Percentiles rank a stretch among this genome's conserved stretches.
Evolutionary conservation across 1,140 invertebrate species (phyloP).

Genomic region (Drosophila mauritiana): DNA sequence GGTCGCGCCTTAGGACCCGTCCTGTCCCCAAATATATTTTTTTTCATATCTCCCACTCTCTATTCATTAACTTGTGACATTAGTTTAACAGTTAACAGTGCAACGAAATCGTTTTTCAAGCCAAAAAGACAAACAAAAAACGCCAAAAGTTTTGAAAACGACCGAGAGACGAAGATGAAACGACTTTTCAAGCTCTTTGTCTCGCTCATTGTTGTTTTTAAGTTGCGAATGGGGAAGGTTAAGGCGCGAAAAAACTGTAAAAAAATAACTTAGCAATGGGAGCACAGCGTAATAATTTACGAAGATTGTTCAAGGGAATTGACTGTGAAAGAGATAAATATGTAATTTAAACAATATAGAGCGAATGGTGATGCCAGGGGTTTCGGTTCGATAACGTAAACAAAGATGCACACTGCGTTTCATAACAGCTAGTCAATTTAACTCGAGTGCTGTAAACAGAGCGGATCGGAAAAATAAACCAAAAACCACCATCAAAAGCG

Average conservation of each 20-base stretch:
- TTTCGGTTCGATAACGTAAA: slow-evolving; percentile 20
- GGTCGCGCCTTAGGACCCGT: slow-evolving; percentile 17
- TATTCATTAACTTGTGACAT: slow-evolving; percentile 37
- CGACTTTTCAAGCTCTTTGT: slow-evolving; percentile 37
- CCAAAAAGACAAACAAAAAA: slow-evolving; percentile 4
- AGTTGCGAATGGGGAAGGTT: slow-evolving; percentile 40
- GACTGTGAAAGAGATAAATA: slow-evolving; percentile 37
- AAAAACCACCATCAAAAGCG: slow-evolving; percentile 2
- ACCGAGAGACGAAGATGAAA: slow-evolving; percentile 32
- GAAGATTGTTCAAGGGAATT: slow-evolving; percentile 44
- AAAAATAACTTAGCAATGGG: slow-evolving; percentile 4
- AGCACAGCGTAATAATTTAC: slow-evolving; percentile 24
- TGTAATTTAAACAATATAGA: slow-evolving; percentile 35
- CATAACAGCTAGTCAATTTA: slow-evolving; percentile 26
- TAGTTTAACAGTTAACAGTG: slow-evolving; percentile 32
- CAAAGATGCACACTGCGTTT: slow-evolving; percentile 25
- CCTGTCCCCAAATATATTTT: background rate
- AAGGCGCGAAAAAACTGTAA: slow-evolving; percentile 5
- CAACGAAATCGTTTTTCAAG: slow-evolving; percentile 25
- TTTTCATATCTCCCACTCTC: background rate
- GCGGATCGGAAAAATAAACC: slow-evolving; percentile 2
- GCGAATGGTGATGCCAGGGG: slow-evolving; percentile 9
- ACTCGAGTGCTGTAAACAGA: slow-evolving; percentile 32
- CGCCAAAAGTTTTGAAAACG: slow-evolving; percentile 22
- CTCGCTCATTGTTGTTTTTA: slow-evolving; percentile 14